phyloP scores from a whole-genome alignment of 2,113 vertebrate species.

The Cyprinodon brontotheroides region DNA sequence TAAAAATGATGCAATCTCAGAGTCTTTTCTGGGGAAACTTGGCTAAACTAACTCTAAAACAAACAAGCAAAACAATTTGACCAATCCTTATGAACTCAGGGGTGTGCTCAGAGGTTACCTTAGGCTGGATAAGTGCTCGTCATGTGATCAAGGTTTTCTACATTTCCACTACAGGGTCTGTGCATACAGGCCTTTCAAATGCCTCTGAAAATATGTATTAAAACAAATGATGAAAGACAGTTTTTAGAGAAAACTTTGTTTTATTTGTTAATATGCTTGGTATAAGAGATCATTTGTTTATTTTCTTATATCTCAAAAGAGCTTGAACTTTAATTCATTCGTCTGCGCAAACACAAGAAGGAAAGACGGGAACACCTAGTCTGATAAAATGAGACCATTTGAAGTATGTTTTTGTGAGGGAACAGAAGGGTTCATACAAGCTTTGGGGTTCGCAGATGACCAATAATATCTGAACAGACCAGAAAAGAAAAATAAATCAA shows the following conservation, averaged over 20 bases:
- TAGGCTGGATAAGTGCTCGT: background rate
- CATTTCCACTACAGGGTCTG: background rate
- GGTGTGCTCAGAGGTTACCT: no score
- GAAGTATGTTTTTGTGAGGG: background rate
- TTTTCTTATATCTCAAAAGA: conserved; percentile 10
- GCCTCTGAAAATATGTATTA: background rate
- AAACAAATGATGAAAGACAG: background rate
- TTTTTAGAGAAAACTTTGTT: conserved; percentile 10
- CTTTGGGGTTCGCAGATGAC: conserved; percentile 10
- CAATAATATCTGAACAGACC: background rate
- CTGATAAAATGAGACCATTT: conserved; percentile 17
- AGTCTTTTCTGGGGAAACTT: no score
- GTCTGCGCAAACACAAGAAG: background rate
- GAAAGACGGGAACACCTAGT: conserved; percentile 1
- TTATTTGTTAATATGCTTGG: conserved; percentile 27
- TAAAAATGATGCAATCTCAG: no score
- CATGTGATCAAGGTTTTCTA: background rate
- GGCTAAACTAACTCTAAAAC: no score
- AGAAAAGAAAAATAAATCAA: conserved; percentile 45
- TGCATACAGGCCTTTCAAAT: background rate
- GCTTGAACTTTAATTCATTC: conserved; percentile 6
- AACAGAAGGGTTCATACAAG: conserved; percentile 19
- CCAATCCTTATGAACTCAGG: background rate
- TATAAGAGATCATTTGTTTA: conserved; percentile 29
- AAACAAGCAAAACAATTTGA: background rate